Evolutionary conservation across 2,888 invertebrate genomes (phyloP), one percentile per base, ranked within the genome.

Genomic region (Acrobasis suavella): DNA sequence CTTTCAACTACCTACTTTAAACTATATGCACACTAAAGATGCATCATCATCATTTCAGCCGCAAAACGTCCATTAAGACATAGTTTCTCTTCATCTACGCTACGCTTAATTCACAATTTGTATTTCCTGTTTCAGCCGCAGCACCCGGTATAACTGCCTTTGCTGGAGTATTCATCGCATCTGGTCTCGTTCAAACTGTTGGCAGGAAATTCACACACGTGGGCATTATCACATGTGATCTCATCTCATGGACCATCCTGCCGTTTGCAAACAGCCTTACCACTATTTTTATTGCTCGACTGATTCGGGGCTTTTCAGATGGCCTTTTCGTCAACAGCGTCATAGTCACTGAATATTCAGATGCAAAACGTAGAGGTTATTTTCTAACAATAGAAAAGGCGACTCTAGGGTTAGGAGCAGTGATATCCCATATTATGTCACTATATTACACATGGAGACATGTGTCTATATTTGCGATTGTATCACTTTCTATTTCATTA

Each of bases 291-390:
- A 63, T 69, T 0, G 82, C 76, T 0, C 76, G 80, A 65, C 64
- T 75, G 3, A 60, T 78, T 5, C 82, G 83, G 64, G 84, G 85
- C 0, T 8, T 82, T 0, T 42, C 73, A n/a, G 79, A 81, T 12
- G 75, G 73, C 9, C 64, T 80, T 5, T 79, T 76, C 46, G 71
- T 79, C 0, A 68, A 75, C 12, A 46, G 67, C 5, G 74, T 82
- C 2, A 69, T 80, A 0, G 52, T 81, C n/a, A 67, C 72, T 14
- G 85, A 85, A 73, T 83, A 80, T 59, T 67, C 71, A 1, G 69
- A 77, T 62, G 76, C 78, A 1, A 70, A 66, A 42, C 69, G 78
- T 60, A 72, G 85, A 62, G 83, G 83, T 0, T 78, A 76, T 32
- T 83, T 82, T 42, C 65, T 75, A 9, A 75, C 75, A 0, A 39